These are phyloP conservation scores for Blastobasis lacticolella DNA, from an alignment of 2,888 invertebrate genomes.

Conservation along the genomic window DNA sequence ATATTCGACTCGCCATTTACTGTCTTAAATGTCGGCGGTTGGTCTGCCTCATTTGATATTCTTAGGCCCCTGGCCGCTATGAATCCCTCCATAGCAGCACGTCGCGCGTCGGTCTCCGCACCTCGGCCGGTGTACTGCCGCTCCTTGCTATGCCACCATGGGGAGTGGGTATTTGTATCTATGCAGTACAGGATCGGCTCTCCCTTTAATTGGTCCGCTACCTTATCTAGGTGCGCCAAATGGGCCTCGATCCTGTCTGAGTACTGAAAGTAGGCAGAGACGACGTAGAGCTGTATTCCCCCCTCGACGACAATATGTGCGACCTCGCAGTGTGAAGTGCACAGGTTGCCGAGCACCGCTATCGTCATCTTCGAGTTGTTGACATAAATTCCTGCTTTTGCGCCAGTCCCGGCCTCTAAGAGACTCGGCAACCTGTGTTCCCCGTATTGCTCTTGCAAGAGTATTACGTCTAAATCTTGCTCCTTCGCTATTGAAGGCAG, in stretches of 20 bases:
- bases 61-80: no score
- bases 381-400: no score
- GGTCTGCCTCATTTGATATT: no score
- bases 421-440: not conserved
- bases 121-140: slow-evolving; percentile 4
- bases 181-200: not conserved
- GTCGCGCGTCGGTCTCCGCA: not conserved
- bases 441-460: slow-evolving; percentile 11
- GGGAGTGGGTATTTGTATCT: slow-evolving; percentile 12
- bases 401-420: no score
- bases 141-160: slow-evolving; percentile 8
- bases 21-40: no score
- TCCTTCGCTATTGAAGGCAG: not conserved
- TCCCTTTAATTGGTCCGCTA: no score
- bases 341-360: slow-evolving; percentile 1
- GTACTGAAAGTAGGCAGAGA: no score
- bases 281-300: not conserved
- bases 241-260: no score
- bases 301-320: not conserved
- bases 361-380: slow-evolving; percentile 1
- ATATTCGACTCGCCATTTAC: no score
- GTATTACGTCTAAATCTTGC: slow-evolving; percentile 9
- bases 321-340: slow-evolving; percentile 2
- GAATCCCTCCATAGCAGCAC: no score
- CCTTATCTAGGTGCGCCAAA: no score